These are phyloP conservation scores for Oryzias dopingdopingensis DNA, from an alignment of 2,797 vertebrate genomes.

Conservation along the genomic window DNA sequence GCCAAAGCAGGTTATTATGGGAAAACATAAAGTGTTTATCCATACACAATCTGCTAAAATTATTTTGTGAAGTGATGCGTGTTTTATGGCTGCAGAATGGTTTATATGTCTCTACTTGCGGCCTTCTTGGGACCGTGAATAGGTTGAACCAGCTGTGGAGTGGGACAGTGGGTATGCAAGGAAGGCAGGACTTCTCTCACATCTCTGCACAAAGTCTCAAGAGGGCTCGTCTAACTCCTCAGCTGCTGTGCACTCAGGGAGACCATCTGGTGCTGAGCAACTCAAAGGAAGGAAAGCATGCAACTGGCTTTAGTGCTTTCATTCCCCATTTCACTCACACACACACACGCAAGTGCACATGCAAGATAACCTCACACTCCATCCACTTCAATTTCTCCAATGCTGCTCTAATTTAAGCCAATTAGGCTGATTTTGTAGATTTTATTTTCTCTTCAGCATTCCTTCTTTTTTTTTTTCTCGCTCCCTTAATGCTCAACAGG, in stretches of 20 bases:
- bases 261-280: conserved; percentile 65
- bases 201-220: conserved; percentile 36
- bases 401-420: conserved; percentile 70
- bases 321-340: conserved; percentile 9
- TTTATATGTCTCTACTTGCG: conserved; percentile 38
- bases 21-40: conserved; percentile 4
- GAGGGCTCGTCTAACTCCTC: conserved; percentile 56
- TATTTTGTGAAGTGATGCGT: conserved; percentile 41
- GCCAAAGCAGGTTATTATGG: conserved; percentile 11
- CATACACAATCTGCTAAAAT: conserved; percentile 23
- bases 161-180: conserved; percentile 34
- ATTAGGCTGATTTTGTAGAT: conserved; percentile 67
- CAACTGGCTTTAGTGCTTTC: conserved; percentile 27
- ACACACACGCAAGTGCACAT: conserved; percentile 24
- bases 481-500: conserved; percentile 45
- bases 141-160: conserved; percentile 58
- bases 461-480: conserved; percentile 7
- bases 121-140: conserved; percentile 42
- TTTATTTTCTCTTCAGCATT: conserved; percentile 58
- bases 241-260: conserved; percentile 55
- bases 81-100: conserved; percentile 50
- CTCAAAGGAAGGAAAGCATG: conserved; percentile 25
- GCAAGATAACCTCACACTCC: conserved; percentile 57
- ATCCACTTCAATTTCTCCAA: conserved; percentile 45
- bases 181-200: conserved; percentile 37